Evolutionary conservation across 2,888 invertebrate species (phyloP).

Genomic region (Autographa gamma): DNA sequence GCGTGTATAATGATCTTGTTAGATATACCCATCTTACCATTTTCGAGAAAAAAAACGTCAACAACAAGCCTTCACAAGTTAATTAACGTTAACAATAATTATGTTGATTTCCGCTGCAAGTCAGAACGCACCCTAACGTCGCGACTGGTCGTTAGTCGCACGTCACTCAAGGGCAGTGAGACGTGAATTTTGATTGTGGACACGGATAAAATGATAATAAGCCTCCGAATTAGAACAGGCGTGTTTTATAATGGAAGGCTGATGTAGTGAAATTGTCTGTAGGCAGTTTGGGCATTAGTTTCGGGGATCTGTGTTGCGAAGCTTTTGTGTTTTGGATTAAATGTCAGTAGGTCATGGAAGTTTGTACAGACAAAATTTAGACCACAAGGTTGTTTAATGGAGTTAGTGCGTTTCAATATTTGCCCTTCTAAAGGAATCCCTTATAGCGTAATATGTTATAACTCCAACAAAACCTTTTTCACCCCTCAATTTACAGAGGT

Average conservation of each 20-base stretch:
- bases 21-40: no score
- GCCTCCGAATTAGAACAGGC: constrained; percentile 52
- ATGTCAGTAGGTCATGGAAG: not conserved
- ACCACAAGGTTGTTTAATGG: no score
- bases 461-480: no score
- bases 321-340: not conserved
- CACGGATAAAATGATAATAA: constrained; percentile 60
- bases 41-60: no score
- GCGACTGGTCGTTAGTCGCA: constrained; percentile 58
- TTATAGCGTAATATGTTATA: no score
- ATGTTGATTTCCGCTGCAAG: not conserved
- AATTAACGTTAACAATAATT: not conserved
- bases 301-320: not conserved
- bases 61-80: not conserved
- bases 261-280: constrained; percentile 6
- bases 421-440: no score
- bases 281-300: not conserved
- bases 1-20: no score
- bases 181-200: constrained; percentile 65
- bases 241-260: constrained; percentile 31
- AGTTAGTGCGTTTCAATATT: no score
- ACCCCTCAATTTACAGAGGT: not conserved
- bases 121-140: constrained; percentile 14
- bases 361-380: no score
- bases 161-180: constrained; percentile 60